Conservation (phyloP, 2,797 vertebrate species). For the Gallinago stenura region DNA sequence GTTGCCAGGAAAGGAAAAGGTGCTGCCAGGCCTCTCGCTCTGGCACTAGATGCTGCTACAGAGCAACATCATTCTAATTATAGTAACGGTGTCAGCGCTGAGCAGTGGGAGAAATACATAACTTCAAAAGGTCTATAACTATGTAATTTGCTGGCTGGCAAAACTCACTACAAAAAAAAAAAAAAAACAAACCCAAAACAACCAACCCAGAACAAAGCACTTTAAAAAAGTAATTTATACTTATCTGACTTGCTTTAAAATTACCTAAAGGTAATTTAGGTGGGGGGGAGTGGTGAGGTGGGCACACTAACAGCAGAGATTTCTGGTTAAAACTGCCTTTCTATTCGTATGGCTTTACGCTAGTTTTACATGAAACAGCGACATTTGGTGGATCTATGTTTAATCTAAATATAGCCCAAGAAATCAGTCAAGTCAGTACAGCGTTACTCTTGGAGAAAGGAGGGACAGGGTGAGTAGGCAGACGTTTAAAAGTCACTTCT, state of each 20-base stretch:
- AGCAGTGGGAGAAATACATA: background rate
- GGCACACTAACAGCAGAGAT: background rate
- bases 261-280: background rate
- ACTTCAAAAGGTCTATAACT: slow-evolving; percentile 10
- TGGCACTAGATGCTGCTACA: slow-evolving; percentile 52
- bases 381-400: slow-evolving; percentile 15
- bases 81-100: slow-evolving; percentile 25
- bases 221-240: background rate
- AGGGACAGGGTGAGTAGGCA: slow-evolving; percentile 22
- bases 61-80: slow-evolving; percentile 39
- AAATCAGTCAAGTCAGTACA: slow-evolving; percentile 9
- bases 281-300: background rate
- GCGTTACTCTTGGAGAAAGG: background rate
- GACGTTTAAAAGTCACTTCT: background rate
- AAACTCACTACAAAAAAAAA: background rate
- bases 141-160: slow-evolving; percentile 13
- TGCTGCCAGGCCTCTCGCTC: background rate
- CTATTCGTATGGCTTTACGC: background rate
- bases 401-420: slow-evolving; percentile 33
- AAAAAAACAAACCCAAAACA: background rate
- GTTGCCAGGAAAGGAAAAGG: background rate
- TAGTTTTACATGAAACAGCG: background rate
- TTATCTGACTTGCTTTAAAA: background rate
- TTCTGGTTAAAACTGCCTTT: background rate
- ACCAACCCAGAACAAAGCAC: background rate